A percentile compares a stretch with the other conserved stretches of the same genome.
phyloP scores from a whole-genome alignment of 1,140 invertebrate genomes.

The Latrodectus geometricus region DNA sequence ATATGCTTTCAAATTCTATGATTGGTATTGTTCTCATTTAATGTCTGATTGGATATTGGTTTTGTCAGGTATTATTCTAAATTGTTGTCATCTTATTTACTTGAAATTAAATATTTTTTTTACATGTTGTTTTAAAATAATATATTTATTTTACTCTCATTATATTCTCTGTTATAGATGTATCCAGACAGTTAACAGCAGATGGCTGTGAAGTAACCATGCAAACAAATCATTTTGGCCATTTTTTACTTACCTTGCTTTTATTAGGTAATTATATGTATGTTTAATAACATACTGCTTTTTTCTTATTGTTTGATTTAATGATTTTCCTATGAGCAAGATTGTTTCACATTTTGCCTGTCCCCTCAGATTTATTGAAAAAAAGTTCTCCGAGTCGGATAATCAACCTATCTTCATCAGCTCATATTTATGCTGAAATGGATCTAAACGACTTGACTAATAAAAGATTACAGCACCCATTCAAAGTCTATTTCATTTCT shows the following conservation, averaged over 20 bases:
- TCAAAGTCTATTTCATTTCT: conserved; percentile 81
- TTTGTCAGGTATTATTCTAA: too few species aligned
- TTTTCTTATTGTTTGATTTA: neutral
- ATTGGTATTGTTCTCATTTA: too few species aligned
- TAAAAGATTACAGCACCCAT: conserved; percentile 36
- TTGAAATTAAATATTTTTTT: too few species aligned
- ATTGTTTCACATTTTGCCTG: neutral
- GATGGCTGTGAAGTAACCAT: neutral
- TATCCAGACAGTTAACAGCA: neutral
- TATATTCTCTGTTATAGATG: neutral
- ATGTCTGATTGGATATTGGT: too few species aligned
- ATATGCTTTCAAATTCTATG: too few species aligned
- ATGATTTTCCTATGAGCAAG: neutral
- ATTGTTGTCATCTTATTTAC: too few species aligned
- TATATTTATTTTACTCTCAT: neutral
- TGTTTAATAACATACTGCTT: too few species aligned
- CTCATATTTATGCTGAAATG: conserved; percentile 74
- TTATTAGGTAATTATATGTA: neutral
- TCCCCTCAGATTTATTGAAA: conserved; percentile 61
- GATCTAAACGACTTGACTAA: conserved; percentile 82
- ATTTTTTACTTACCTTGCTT: conserved; percentile 6
- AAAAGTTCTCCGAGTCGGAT: conserved; percentile 69
- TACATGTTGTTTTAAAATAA: too few species aligned
- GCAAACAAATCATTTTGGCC: conserved; percentile 18
- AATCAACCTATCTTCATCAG: conserved; percentile 70